Base-by-base conservation (phyloP, 1,140 invertebrate species). In the Saxidomus purpurata region DNA sequence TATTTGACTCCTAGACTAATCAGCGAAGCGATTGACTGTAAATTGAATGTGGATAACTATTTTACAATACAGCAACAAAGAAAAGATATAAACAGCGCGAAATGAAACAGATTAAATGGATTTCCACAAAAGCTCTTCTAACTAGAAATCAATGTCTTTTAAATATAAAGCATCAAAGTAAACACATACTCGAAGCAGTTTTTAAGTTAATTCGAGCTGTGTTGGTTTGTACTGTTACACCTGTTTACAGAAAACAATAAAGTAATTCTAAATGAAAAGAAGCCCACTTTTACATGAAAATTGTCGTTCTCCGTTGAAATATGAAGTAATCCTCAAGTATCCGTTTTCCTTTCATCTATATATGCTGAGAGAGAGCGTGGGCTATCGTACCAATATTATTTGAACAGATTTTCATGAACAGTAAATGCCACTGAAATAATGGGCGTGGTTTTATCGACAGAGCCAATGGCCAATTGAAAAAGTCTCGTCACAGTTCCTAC, bases 381-480 rank as follows among this genome's bases (percentile, higher is more conserved):
- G 67, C 67, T 38, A 38, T 17, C 9, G 15, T 71, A 17, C 34
- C 34, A 38, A 38, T 71, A 71, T 71, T 71, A 71, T 71, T 71
- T 38, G 67, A 71, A 71, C 36, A 71, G 34, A 71, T 38, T 71
- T 36, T 71, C 67, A 71, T 71, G 67, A 71, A 71, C 67, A 71
- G 34, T 38, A 38, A 71, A 71, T 71, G 36, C n/a, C 67, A 71
- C 22, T 71, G 67, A 71, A 71, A 71, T 28, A 71, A 71, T 36
- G 67, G 67, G 67, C 67, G 67, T 71, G 67, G 67, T 40, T 71
- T 67, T 71, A 71, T 15, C 6, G 34, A 71, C 67, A 38, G 1
- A 71, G 25, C 67, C 67, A 71, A 71, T 71, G 17, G 67, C 36
- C 25, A 71, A 15, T 17, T 71, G 67, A 71, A 71, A 71, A 71